Conservation (phyloP, 92 coral and sea anemone species). For the Meandrina meandrites region DNA sequence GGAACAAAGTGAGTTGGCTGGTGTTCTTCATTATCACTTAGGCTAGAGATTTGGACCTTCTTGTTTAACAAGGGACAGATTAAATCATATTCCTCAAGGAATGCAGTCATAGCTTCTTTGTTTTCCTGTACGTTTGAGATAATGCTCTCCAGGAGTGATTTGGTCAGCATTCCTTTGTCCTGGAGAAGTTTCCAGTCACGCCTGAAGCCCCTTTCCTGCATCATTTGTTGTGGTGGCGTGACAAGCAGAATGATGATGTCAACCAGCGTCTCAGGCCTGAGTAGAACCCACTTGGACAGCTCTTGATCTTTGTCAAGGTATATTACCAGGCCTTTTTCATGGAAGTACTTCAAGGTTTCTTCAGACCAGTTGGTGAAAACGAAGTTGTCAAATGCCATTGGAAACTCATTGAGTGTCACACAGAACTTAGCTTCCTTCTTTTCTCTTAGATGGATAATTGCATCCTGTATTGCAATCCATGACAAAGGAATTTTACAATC, state of each 20-base stretch:
- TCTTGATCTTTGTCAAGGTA: conserved; percentile 35
- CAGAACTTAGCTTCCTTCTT: conserved; percentile 21
- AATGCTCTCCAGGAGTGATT: conserved; percentile 42
- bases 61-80: conserved; percentile 31
- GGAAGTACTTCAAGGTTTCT: conserved; percentile 54
- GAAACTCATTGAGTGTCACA: conserved; percentile 36
- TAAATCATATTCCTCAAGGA: conserved; percentile 61
- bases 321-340: conserved; percentile 52
- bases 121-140: conserved; percentile 30
- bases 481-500: conserved; percentile 43
- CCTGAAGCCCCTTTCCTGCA: conserved; percentile 46
- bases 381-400: neutral
- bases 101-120: conserved; percentile 38
- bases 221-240: conserved; percentile 11
- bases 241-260: conserved; percentile 44
- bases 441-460: conserved; percentile 1
- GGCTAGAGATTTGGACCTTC: neutral
- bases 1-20: conserved; percentile 64
- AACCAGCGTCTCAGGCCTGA: conserved; percentile 56
- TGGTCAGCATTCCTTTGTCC: conserved; percentile 45
- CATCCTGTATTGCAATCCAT: conserved; percentile 58
- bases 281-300: conserved; percentile 52
- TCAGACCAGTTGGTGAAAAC: conserved; percentile 19
- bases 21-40: neutral
- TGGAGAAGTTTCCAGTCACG: conserved; percentile 47